phyloP scores from a whole-genome alignment of 2,888 invertebrate genomes.

The Brassicogethes aeneus region DNA sequence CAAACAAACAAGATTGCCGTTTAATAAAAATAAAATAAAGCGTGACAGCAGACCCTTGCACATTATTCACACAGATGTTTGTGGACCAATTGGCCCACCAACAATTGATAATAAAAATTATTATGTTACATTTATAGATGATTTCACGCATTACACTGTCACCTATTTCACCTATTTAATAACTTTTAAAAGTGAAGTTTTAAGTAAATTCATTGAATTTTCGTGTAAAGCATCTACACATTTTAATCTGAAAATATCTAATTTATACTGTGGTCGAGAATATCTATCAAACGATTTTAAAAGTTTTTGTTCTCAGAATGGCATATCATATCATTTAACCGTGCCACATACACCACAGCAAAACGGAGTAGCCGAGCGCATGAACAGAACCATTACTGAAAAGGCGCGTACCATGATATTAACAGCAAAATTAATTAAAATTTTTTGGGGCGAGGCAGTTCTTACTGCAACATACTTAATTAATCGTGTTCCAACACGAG shows the following conservation, averaged over 20 bases:
- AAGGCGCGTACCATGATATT: constrained; percentile 20
- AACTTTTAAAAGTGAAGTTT: neutral
- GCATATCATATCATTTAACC: constrained; percentile 4
- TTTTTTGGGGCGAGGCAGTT: constrained; percentile 29
- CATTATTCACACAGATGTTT: constrained; percentile 13
- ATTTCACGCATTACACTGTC: constrained; percentile 3
- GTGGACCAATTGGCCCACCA: constrained; percentile 12
- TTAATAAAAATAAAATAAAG: constrained; percentile 11
- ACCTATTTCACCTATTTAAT: constrained; percentile 1
- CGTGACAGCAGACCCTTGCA: constrained; percentile 10
- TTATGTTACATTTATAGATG: constrained; percentile 6
- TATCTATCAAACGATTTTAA: constrained; percentile 5
- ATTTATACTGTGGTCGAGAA: constrained; percentile 2
- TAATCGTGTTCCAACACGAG: constrained; percentile 17
- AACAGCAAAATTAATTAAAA: constrained; percentile 25
- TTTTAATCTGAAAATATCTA: neutral
- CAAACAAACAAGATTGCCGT: constrained; percentile 13
- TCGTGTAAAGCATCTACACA: neutral
- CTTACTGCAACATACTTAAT: constrained; percentile 15
- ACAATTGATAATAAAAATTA: constrained; percentile 6
- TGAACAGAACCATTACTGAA: constrained; percentile 16
- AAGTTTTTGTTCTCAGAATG: constrained; percentile 3
- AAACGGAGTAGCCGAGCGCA: constrained; percentile 13
- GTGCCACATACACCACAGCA: constrained; percentile 12
- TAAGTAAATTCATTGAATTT: neutral